phyloP scores from a whole-genome alignment of 2,113 vertebrate species.

The Odocoileus hemionus region DNA sequence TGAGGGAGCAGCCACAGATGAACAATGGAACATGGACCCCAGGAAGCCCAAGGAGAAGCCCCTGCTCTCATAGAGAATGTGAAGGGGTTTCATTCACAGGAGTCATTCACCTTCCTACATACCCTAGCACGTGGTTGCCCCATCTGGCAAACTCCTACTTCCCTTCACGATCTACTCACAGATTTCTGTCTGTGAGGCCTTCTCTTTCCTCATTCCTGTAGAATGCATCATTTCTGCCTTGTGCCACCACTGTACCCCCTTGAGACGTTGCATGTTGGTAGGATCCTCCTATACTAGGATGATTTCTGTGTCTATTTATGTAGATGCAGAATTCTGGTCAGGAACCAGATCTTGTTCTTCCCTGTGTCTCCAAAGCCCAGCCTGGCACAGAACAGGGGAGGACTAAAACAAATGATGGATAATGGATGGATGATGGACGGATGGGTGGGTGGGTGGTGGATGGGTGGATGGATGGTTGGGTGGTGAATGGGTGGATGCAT shows the following conservation, averaged over 20 bases:
- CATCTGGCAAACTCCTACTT: not conserved
- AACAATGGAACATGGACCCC: not conserved
- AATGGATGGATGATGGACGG: not conserved
- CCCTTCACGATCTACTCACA: not conserved
- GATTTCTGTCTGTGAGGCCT: not conserved
- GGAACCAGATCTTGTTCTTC: not conserved
- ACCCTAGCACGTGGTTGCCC: not conserved
- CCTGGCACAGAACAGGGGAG: not conserved
- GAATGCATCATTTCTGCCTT: not conserved
- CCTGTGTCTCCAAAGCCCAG: not conserved
- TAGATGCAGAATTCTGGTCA: not conserved
- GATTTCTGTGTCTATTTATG: not conserved
- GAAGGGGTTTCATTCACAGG: not conserved
- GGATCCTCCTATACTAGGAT: not conserved
- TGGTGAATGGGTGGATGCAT: not conserved
- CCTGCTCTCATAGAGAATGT: not conserved
- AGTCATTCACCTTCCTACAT: not conserved
- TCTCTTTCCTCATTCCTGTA: not conserved
- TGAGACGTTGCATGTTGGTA: not conserved
- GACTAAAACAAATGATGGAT: not conserved
- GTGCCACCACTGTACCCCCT: not conserved
- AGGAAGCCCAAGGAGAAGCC: not conserved
- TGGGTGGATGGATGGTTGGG: not conserved
- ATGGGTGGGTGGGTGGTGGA: not conserved
- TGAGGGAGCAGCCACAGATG: not conserved